These are phyloP conservation scores for Bombus picipes DNA, from an alignment of 1,140 invertebrate species.

Conservation along the genomic window DNA sequence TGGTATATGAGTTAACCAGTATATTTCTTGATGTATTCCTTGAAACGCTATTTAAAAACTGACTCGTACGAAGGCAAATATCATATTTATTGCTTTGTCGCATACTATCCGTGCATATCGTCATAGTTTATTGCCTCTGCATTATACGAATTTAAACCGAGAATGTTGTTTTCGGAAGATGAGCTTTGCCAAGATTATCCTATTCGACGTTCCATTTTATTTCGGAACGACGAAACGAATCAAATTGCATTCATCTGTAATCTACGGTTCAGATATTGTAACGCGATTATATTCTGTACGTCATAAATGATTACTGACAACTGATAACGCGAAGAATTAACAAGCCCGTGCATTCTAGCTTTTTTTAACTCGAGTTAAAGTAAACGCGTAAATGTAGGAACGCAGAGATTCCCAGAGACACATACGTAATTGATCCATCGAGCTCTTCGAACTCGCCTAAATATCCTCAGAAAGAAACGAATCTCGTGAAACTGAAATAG, in stretches of 20 bases:
- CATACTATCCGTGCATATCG: too few relatives aligned
- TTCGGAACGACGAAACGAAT: not conserved
- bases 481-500: not conserved
- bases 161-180: not conserved
- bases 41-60: conserved; percentile 14
- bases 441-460: not conserved
- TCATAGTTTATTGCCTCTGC: not conserved
- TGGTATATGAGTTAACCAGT: conserved; percentile 23
- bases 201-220: not conserved
- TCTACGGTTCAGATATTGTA: not conserved
- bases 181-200: conserved; percentile 9
- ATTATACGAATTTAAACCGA: not conserved
- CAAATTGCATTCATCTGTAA: not conserved
- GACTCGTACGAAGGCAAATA: conserved; percentile 22
- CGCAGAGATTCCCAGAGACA: not conserved
- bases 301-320: not conserved
- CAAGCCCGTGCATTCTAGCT: not conserved
- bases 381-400: not conserved
- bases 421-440: not conserved
- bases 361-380: not conserved
- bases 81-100: not conserved
- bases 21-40: conserved; percentile 24
- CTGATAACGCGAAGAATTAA: too few relatives aligned
- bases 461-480: not conserved
- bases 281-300: not conserved